Conservation (phyloP, 2,113 vertebrate species). For the Noctilio leporinus region DNA sequence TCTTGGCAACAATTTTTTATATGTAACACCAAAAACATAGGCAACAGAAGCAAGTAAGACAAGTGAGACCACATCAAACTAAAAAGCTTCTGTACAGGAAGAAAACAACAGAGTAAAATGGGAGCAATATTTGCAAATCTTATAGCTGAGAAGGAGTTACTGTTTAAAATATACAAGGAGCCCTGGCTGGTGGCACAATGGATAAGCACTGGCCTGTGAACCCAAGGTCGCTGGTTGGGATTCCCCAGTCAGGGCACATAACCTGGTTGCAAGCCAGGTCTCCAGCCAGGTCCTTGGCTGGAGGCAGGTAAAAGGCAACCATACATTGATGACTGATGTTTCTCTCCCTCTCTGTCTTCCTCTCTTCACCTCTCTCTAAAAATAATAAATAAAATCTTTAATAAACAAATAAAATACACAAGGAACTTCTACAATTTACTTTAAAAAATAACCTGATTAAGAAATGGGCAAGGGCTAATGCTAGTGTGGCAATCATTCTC, state of each 20-base stretch:
- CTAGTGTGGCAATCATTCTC: neutral
- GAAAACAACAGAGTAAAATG: neutral
- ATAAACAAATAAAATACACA: neutral
- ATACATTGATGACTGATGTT: too few relatives aligned
- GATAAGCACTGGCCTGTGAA: too few relatives aligned
- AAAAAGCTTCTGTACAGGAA: neutral
- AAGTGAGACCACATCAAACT: neutral
- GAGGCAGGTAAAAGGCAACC: too few relatives aligned
- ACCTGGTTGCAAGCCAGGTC: too few relatives aligned
- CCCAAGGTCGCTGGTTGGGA: too few relatives aligned
- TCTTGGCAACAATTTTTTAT: neutral
- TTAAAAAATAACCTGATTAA: neutral
- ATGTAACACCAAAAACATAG: neutral
- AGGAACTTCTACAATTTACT: neutral
- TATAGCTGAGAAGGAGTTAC: neutral
- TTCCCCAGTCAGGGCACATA: too few relatives aligned
- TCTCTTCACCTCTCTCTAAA: too few relatives aligned
- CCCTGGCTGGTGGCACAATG: too few relatives aligned
- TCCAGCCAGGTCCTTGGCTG: too few relatives aligned
- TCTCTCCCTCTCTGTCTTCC: too few relatives aligned
- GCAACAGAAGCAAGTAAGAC: neutral
- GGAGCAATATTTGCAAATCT: neutral
- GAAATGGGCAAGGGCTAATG: neutral
- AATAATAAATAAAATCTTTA: too few relatives aligned
- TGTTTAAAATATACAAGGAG: neutral